These are phyloP conservation scores for Augochlora pura DNA, from an alignment of 1,140 invertebrate species.

Conservation along the genomic window DNA sequence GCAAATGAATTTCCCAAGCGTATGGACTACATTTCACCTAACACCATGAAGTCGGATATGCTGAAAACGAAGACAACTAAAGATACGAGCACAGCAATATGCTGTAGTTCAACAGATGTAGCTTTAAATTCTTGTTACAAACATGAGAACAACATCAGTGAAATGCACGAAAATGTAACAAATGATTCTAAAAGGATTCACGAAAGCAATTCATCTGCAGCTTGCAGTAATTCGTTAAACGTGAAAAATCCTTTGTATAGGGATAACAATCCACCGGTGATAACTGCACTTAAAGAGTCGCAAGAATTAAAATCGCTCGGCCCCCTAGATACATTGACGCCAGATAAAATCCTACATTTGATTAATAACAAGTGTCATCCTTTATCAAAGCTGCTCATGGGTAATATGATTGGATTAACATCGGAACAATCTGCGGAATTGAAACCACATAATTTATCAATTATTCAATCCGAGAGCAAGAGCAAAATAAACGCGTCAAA, in stretches of 20 bases:
- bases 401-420: slow-evolving; percentile 73
- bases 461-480: slow-evolving; percentile 8
- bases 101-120: slow-evolving; percentile 2
- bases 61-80: slow-evolving; percentile 19
- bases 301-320: slow-evolving; percentile 46
- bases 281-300: slow-evolving; percentile 16
- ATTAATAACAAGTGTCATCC: slow-evolving; percentile 73
- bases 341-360: slow-evolving; percentile 72
- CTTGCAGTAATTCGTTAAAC: slow-evolving; percentile 4
- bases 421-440: slow-evolving; percentile 60
- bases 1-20: slow-evolving; percentile 20
- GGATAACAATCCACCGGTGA: slow-evolving; percentile 10
- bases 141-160: neutral
- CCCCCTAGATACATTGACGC: slow-evolving; percentile 67
- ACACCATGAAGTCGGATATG: neutral
- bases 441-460: neutral
- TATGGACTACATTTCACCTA: slow-evolving; percentile 15
- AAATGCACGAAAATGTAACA: neutral
- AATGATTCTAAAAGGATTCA: neutral
- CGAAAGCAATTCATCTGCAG: neutral
- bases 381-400: slow-evolving; percentile 74
- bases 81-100: neutral
- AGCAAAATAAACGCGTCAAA: neutral
- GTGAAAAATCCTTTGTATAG: slow-evolving; percentile 7
- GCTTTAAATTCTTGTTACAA: neutral